Conservation (phyloP, 2,888 invertebrate genomes). For the Scotopteryx bipunctaria region DNA sequence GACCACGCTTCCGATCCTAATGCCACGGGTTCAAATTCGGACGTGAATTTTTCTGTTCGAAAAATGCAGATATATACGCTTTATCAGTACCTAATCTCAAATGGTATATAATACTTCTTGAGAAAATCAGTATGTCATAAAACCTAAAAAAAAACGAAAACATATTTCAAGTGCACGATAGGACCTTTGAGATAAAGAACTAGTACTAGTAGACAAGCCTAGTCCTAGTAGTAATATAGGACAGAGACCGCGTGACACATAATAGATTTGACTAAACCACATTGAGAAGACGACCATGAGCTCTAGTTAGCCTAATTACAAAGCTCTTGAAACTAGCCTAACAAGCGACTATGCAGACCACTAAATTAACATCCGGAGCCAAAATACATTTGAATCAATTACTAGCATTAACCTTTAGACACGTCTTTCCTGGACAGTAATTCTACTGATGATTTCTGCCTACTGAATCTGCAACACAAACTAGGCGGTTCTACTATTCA, state of each 20-base stretch:
- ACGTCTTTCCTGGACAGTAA: constrained; percentile 21
- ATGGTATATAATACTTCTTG: too few species aligned
- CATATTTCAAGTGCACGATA: too few species aligned
- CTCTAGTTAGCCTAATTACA: constrained; percentile 37
- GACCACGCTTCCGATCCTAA: too few species aligned
- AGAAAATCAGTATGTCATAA: too few species aligned
- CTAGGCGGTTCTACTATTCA: too few species aligned
- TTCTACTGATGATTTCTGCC: constrained; percentile 13
- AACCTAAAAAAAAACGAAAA: too few species aligned
- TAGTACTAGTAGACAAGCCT: not conserved
- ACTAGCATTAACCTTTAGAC: constrained; percentile 36
- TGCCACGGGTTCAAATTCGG: too few species aligned
- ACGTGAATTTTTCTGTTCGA: too few species aligned
- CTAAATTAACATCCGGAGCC: constrained; percentile 40
- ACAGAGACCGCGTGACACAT: constrained; percentile 7
- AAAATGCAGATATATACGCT: too few species aligned
- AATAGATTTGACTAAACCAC: constrained; percentile 26
- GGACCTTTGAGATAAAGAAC: too few species aligned
- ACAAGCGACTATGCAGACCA: constrained; percentile 33
- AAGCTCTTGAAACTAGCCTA: constrained; percentile 35
- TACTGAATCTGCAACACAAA: not conserved
- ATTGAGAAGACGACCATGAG: constrained; percentile 36
- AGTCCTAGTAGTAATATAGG: not conserved
- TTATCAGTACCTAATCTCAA: too few species aligned
- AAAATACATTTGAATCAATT: constrained; percentile 38